Evolutionary conservation across 2,797 vertebrate species (phyloP).

Genomic region (Anisognathus igniventris): DNA sequence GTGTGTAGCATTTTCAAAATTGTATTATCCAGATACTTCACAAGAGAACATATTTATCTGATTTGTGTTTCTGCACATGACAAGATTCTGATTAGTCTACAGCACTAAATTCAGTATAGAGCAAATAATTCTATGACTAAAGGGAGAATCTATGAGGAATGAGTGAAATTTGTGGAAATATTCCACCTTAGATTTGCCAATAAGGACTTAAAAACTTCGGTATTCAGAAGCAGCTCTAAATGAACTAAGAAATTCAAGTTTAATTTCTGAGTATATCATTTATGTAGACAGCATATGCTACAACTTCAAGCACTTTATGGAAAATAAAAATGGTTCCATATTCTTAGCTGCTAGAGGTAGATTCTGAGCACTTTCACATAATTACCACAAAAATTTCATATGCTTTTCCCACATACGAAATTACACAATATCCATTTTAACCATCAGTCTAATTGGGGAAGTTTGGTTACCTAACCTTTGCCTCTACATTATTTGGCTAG

Average conservation of each 20-base stretch:
- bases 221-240: neutral
- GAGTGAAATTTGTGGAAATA: neutral
- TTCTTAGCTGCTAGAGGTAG: neutral
- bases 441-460: neutral
- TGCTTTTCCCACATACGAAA: neutral
- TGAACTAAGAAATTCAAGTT: neutral
- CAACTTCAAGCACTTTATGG: neutral
- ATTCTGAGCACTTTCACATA: neutral
- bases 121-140: neutral
- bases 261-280: neutral
- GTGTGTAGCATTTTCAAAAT: neutral
- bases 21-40: neutral
- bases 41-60: neutral
- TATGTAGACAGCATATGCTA: neutral
- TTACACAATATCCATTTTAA: neutral
- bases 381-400: neutral
- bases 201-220: neutral
- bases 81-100: conserved; percentile 10
- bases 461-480: neutral
- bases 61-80: conserved; percentile 62
- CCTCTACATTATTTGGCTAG: neutral
- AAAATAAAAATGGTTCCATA: neutral
- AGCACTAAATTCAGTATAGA: neutral
- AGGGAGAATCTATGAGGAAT: neutral
- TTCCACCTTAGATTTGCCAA: neutral